Base-by-base conservation (phyloP, 2,113 vertebrate species). In the Oceanodroma tethys region DNA sequence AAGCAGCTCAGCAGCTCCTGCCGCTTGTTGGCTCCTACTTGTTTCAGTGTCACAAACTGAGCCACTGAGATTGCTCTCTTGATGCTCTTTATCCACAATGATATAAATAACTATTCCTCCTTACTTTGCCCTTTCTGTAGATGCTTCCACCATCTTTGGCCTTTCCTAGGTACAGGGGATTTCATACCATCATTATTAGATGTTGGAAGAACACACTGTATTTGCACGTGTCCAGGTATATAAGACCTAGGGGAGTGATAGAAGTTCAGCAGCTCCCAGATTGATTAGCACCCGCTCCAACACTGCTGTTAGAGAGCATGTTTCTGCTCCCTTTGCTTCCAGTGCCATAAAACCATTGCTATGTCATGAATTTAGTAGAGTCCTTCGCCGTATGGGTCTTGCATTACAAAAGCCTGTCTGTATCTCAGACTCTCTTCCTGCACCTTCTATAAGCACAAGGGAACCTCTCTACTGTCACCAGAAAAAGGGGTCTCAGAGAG, bases 211-310 rank as follows among this genome's bases (percentile, higher is more conserved):
- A 65, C 78, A 95, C 56, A 20, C n/a, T 88, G 34, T 96, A 95
- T 98, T 97, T 96, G 85, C 95, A 95, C 38, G 3, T 93, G 96
- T 97, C 94, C 86, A 91, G 80, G 85, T 92, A 90, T 50, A 68
- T 89, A 97, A 97, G 93, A 84, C 95, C 91, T 95, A 55, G 52
- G 97, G 98, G 97, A 98, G 90, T 23, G 47, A 95, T 70, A 97
- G 96, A 97, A 97, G 93, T 97, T 98, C 95, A 98, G 95, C 95
- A 93, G 95, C 97, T 97, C 97, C 96, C 90, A 96, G 89, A 85
- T 56, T 97, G 92, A 96, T 98, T 98, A 96, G 93, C 96, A 67
- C 76, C 86, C 11, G 7, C 90, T 96, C 81, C 89, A 66, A 59
- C 93, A 89, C 94, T 93, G 88, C 95, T 94, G 43, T 52, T 75